Evolutionary conservation across 2,888 invertebrate species (phyloP).

Genomic region (Netelia melanura): DNA sequence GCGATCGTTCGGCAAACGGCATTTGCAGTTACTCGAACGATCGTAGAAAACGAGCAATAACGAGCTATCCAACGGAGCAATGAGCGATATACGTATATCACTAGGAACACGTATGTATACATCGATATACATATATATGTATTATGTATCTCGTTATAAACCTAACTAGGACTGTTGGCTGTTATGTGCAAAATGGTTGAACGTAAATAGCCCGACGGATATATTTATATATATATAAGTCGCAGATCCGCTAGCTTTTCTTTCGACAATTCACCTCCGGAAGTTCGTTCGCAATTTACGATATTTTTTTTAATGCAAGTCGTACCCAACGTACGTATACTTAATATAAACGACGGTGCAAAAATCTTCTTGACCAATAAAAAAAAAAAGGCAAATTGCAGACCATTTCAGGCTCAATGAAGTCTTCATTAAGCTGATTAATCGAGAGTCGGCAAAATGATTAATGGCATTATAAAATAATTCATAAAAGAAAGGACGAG

Average conservation of each 20-base stretch:
- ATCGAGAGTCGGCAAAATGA: constrained; percentile 24
- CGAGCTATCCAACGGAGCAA: constrained; percentile 28
- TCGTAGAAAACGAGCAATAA: constrained; percentile 28
- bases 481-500: background rate
- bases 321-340: background rate
- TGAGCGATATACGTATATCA: constrained; percentile 1
- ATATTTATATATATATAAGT: background rate
- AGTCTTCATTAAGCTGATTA: constrained; percentile 11
- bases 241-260: constrained; percentile 4
- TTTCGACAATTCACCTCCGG: constrained; percentile 15
- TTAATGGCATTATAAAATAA: background rate
- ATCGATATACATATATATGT: background rate
- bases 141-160: constrained; percentile 28
- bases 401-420: constrained; percentile 9
- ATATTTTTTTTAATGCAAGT: constrained; percentile 10
- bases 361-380: background rate
- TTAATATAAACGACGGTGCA: background rate
- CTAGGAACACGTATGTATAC: background rate
- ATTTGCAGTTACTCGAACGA: constrained; percentile 19
- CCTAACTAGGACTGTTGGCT: constrained; percentile 23
- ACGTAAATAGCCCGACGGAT: background rate
- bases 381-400: constrained; percentile 6
- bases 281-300: constrained; percentile 22
- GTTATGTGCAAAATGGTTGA: constrained; percentile 5
- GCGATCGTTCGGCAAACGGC: background rate